Conservation (phyloP, 2,797 vertebrate genomes). For the Syngnathus acus region DNA sequence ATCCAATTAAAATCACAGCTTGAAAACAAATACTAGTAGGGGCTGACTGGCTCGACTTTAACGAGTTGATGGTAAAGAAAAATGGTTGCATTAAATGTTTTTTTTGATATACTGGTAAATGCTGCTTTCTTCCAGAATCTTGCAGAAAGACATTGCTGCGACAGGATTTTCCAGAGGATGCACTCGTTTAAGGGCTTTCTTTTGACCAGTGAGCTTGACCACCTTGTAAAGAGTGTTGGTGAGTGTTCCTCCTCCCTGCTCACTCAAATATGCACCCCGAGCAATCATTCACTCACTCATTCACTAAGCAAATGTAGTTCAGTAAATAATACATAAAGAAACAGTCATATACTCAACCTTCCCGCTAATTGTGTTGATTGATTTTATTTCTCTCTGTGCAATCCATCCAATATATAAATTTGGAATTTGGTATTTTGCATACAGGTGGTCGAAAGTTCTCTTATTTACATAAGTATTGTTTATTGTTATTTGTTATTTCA, state of each 20-base stretch:
- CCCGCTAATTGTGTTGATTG: background rate
- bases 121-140: constrained; percentile 18
- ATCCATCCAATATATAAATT: background rate
- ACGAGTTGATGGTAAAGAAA: constrained; percentile 36
- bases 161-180: constrained; percentile 37
- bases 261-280: constrained; percentile 4
- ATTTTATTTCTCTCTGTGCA: background rate
- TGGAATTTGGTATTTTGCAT: background rate
- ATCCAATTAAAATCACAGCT: constrained; percentile 53
- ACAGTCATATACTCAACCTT: constrained; percentile 4
- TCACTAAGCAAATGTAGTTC: constrained; percentile 2
- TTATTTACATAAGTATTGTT: too few species aligned
- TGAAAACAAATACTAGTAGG: constrained; percentile 42
- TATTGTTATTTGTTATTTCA: too few species aligned
- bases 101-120: constrained; percentile 12
- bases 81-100: constrained; percentile 25
- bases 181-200: constrained; percentile 37
- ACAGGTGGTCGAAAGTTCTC: too few species aligned
- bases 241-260: constrained; percentile 23
- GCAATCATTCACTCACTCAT: background rate
- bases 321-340: constrained; percentile 6
- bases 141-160: constrained; percentile 3
- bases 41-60: constrained; percentile 22
- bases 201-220: constrained; percentile 34
- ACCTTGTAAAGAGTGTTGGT: constrained; percentile 31